Evolutionary conservation across 2,797 vertebrate genomes (phyloP).

Genomic region (Lutjanus argentimaculatus): DNA sequence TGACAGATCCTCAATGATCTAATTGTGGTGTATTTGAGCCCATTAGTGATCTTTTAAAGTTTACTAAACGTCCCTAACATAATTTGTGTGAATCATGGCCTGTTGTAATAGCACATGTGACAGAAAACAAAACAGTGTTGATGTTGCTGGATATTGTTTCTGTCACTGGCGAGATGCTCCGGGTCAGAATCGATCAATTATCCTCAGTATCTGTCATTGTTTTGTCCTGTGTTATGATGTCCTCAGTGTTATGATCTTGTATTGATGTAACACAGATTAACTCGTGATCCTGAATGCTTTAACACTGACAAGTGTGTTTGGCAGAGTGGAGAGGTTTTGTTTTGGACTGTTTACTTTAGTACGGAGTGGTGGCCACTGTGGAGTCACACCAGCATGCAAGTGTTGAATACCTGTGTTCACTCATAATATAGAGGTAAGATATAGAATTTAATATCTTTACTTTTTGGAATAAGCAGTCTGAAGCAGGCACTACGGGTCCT

Average conservation of each 20-base stretch:
- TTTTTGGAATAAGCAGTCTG: not conserved
- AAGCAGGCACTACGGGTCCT: not conserved
- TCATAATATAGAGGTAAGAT: conserved; percentile 18
- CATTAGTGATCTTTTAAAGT: conserved; percentile 61
- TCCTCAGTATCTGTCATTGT: conserved; percentile 9
- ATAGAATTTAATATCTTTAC: not conserved
- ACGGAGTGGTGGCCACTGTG: conserved; percentile 30
- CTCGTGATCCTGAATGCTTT: conserved; percentile 30
- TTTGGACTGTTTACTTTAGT: conserved; percentile 46
- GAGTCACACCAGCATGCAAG: conserved; percentile 20
- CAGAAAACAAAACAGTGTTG: conserved; percentile 51
- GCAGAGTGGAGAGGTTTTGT: conserved; percentile 12
- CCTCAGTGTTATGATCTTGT: conserved; percentile 32
- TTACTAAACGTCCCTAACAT: conserved; percentile 52
- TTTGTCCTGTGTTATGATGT: conserved; percentile 49
- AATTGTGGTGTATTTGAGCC: conserved; percentile 60
- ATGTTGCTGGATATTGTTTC: conserved; percentile 36
- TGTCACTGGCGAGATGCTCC: conserved; percentile 16
- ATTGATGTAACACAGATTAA: conserved; percentile 43
- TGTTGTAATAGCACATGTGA: conserved; percentile 44
- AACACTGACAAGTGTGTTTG: conserved; percentile 16
- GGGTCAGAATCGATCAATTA: conserved; percentile 35
- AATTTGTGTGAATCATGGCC: conserved; percentile 34
- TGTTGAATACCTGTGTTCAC: conserved; percentile 19
- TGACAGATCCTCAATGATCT: conserved; percentile 64